Evolutionary conservation across 2,797 vertebrate species (phyloP).

Genomic region (Peromyscus melanophrys): DNA sequence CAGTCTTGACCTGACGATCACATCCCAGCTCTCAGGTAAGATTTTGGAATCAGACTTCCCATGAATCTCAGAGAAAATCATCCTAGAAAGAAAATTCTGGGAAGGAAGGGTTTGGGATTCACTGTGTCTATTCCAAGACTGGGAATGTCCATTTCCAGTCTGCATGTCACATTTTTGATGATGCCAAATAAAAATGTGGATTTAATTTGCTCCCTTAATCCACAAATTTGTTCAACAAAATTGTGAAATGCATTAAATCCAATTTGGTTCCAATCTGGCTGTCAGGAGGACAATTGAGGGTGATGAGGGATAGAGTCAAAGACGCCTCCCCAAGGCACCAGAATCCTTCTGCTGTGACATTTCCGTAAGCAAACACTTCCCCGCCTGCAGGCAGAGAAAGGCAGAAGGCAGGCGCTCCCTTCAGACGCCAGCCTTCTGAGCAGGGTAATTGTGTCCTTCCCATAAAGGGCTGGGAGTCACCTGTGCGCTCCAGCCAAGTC

Average conservation of each 20-base stretch:
- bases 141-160: conserved; percentile 64
- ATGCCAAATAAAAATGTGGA: conserved; percentile 82
- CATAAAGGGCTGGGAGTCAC: background rate
- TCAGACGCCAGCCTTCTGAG: background rate
- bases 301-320: conserved; percentile 44
- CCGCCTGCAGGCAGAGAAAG: conserved; percentile 1
- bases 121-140: conserved; percentile 2
- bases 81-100: background rate
- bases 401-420: background rate
- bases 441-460: background rate
- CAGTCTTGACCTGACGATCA: background rate
- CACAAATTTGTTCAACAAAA: conserved; percentile 83
- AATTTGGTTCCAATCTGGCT: conserved; percentile 75
- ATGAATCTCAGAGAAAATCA: background rate
- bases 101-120: background rate
- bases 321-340: background rate
- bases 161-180: conserved; percentile 69
- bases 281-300: conserved; percentile 74
- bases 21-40: background rate
- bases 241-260: conserved; percentile 82
- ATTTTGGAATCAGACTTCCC: background rate
- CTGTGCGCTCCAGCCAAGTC: background rate
- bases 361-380: conserved; percentile 32
- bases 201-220: conserved; percentile 81
- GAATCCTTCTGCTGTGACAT: background rate